Base-by-base conservation (phyloP, 2,888 invertebrate species). In the Gortyna flavago region DNA sequence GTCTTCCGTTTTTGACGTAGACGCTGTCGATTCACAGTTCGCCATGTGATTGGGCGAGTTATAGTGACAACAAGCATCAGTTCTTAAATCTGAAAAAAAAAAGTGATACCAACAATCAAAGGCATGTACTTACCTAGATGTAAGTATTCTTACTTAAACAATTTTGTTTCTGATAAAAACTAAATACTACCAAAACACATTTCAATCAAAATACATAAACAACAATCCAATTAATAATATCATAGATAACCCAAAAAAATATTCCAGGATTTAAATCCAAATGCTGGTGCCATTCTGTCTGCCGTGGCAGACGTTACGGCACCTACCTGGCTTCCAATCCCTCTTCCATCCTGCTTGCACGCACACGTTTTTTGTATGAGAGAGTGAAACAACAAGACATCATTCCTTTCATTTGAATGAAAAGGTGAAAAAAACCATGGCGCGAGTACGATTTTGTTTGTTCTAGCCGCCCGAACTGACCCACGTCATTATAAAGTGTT, bases 401-500 rank as follows among this genome's bases (percentile, higher is more conserved):
- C 77, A 87, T 89, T 90, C 89, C 90, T 90, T 89, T 83, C 84
- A 86, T 90, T 89, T 90, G 88, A 90, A 90, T 89, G 91, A 88
- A 89, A 88, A 87, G 83, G 85, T 89, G 87, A 87, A 91, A 91
- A 91, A 91, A 91, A 90, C 81, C 84, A 90, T 89, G 91, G 91
- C 90, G 88, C 86, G 87, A 87, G 83, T 85, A 77, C 80, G 87
- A 92, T 92, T 90, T 90, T 96, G 95, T 96, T 96, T 96, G 96
- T 96, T 96, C 96, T 96, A 96, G 93, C 96, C 96, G 96, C 96
- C 93, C 90, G 92, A 92, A 89, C 93, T 94, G 95, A 95, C 96
- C 96, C 95, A 94, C 93, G 94, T 96, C 96, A 96, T 96, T 96
- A 96, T 95, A 93, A 92, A 95, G 95, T 95, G 96, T 96, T 96